These are phyloP conservation scores for Hemicordylus capensis DNA, from an alignment of 2,113 vertebrate genomes.

Conservation along the genomic window DNA sequence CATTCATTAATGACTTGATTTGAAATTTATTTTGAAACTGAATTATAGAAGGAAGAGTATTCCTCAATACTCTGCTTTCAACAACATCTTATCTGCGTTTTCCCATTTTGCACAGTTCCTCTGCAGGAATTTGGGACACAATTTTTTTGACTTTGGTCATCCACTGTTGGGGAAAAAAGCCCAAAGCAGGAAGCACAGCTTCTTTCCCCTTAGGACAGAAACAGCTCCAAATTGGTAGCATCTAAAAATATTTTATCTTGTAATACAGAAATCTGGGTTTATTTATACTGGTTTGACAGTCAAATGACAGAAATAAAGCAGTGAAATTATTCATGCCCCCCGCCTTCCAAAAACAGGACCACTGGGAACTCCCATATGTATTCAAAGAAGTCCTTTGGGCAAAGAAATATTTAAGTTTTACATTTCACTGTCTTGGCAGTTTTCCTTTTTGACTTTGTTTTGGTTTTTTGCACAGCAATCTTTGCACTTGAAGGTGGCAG, in stretches of 20 bases:
- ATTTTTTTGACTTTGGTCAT: not conserved
- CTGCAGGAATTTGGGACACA: not conserved
- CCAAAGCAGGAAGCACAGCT: not conserved
- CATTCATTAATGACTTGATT: not conserved
- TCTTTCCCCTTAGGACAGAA: not conserved
- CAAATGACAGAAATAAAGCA: not conserved
- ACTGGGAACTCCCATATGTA: not conserved
- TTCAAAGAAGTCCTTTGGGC: not conserved
- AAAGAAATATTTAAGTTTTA: not conserved
- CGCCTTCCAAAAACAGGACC: not conserved
- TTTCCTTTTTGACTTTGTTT: conserved; percentile 21
- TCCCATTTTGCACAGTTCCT: not conserved
- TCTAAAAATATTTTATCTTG: not conserved
- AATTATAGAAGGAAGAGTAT: not conserved
- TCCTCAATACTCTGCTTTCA: not conserved
- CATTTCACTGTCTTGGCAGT: conserved; percentile 18
- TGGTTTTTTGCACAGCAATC: not conserved
- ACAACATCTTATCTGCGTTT: not conserved
- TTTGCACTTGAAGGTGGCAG: conserved; percentile 47
- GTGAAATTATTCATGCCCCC: not conserved
- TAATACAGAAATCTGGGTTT: not conserved
- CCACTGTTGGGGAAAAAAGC: not conserved
- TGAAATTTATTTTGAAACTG: not conserved
- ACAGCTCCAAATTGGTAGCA: not conserved
- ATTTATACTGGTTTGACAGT: not conserved